Evolutionary conservation across 2,113 vertebrate species (phyloP).

Genomic region (Chroicocephalus ridibundus): DNA sequence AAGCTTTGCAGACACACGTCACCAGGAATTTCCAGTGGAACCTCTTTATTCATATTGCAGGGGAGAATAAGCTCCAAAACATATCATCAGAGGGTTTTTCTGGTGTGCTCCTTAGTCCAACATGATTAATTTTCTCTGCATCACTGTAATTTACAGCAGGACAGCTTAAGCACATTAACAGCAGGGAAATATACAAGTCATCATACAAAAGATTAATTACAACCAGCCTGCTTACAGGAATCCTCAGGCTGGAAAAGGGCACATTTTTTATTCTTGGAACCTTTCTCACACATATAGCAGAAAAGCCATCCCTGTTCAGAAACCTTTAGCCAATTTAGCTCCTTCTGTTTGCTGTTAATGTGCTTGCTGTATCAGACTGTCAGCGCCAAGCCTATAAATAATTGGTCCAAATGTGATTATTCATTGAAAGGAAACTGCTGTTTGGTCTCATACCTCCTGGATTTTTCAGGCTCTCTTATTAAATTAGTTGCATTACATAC

Average conservation of each 20-base stretch:
- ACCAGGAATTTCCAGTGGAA: not conserved
- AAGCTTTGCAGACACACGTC: not conserved
- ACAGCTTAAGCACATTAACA: not conserved
- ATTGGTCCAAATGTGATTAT: constrained; percentile 33
- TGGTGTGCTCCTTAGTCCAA: not conserved
- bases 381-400: constrained; percentile 3
- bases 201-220: constrained; percentile 37
- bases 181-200: not conserved
- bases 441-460: not conserved
- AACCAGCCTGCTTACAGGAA: not conserved
- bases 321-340: constrained; percentile 50
- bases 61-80: not conserved
- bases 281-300: not conserved
- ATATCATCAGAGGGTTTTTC: not conserved
- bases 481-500: not conserved
- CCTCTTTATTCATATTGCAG: not conserved
- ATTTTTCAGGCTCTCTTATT: not conserved
- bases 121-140: constrained; percentile 14
- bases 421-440: constrained; percentile 15
- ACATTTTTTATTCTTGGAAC: constrained; percentile 38
- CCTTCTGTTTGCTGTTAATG: constrained; percentile 52
- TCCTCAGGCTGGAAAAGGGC: constrained; percentile 19
- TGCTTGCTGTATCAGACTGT: constrained; percentile 3
- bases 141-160: constrained; percentile 3
- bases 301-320: not conserved